Evolutionary conservation across 1,140 invertebrate species (phyloP).

Genomic region (Metopolophium dirhodum): DNA sequence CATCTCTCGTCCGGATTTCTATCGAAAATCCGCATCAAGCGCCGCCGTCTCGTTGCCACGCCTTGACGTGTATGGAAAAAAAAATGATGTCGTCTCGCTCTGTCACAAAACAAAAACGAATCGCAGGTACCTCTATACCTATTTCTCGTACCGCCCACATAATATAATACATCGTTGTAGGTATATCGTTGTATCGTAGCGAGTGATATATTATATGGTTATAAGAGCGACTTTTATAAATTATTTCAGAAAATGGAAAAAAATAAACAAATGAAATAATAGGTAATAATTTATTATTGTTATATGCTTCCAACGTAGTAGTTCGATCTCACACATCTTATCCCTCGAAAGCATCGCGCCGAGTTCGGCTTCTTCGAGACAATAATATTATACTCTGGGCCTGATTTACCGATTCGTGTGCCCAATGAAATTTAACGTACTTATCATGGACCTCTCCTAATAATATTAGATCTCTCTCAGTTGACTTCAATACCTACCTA

Average conservation of each 20-base stretch:
- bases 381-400: no score
- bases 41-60: no score
- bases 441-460: not conserved
- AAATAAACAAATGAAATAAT: not conserved
- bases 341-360: not conserved
- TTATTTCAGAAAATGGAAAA: not conserved
- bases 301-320: not conserved
- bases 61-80: no score
- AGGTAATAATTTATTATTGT: no score
- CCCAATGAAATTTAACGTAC: not conserved
- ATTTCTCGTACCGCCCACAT: not conserved
- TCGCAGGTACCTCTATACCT: not conserved
- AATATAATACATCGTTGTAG: not conserved
- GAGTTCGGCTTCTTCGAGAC: not conserved
- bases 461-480: not conserved
- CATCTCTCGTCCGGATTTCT: no score
- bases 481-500: not conserved
- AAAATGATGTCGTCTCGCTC: no score
- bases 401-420: not conserved
- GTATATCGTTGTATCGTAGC: not conserved
- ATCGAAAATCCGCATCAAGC: no score
- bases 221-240: not conserved
- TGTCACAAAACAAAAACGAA: not conserved
- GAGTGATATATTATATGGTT: not conserved
- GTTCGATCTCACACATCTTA: not conserved